These are phyloP conservation scores for Hemichromis elongatus DNA, from an alignment of 2,113 vertebrate species.

Conservation along the genomic window DNA sequence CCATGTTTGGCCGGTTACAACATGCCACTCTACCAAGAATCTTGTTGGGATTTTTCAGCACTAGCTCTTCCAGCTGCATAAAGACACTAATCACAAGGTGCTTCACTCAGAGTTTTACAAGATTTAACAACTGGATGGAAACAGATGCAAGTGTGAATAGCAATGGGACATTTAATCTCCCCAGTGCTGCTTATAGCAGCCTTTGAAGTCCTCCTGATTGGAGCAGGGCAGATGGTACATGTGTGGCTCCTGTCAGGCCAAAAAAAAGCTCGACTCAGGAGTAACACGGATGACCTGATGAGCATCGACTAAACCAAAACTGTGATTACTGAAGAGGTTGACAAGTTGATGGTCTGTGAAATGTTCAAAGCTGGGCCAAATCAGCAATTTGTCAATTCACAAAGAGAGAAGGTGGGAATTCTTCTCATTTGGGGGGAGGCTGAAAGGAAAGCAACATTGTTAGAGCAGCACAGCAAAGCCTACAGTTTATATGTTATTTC, in stretches of 20 bases:
- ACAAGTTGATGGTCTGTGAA: not conserved
- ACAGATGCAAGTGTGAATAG: constrained; percentile 13
- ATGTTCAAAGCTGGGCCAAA: not conserved
- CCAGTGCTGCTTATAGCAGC: not conserved
- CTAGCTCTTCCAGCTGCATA: not conserved
- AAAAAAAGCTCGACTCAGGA: not conserved
- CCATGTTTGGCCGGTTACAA: not conserved
- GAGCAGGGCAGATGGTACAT: not conserved
- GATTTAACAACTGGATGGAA: constrained; percentile 5
- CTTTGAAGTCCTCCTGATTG: constrained; percentile 32
- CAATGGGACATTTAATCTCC: not conserved
- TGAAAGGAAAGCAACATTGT: not conserved
- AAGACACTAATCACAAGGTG: not conserved
- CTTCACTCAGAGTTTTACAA: not conserved
- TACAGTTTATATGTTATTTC: not conserved
- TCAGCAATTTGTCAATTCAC: not conserved
- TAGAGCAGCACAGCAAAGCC: not conserved
- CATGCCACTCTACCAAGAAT: not conserved
- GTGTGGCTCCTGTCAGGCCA: not conserved
- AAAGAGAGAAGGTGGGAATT: not conserved
- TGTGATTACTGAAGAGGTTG: constrained; percentile 6
- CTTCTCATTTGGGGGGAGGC: not conserved
- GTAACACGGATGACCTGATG: not conserved
- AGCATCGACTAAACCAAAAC: not conserved
- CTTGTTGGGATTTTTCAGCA: not conserved